Evolutionary conservation across 1,140 invertebrate species (phyloP).

Genomic region (Stegodyphus mimosarum): DNA sequence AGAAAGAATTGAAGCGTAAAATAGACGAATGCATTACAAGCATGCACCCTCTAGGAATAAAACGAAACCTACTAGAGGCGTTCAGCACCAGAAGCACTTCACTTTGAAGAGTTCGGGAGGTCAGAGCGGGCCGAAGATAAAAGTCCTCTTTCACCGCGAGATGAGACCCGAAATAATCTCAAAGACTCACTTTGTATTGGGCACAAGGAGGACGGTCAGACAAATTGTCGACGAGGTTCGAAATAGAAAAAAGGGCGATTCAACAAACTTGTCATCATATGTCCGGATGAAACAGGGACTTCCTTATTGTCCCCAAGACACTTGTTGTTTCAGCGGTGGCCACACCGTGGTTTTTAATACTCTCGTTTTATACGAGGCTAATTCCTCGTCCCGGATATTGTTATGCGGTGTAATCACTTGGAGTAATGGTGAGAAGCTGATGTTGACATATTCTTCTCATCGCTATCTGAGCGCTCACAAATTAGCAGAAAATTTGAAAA

Average conservation of each 20-base stretch:
- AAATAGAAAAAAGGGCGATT: constrained; percentile 22
- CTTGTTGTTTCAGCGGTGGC: constrained; percentile 4
- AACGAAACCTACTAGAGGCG: too few relatives aligned
- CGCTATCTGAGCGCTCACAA: background rate
- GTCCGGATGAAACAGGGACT: background rate
- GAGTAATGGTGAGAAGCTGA: background rate
- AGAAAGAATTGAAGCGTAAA: too few relatives aligned
- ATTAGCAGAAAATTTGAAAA: too few relatives aligned
- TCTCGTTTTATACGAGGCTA: background rate
- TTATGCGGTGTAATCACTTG: constrained; percentile 7
- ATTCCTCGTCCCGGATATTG: constrained; percentile 14
- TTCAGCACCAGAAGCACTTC: constrained; percentile 17
- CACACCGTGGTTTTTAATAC: background rate
- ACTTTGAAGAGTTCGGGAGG: constrained; percentile 31
- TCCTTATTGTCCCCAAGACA: constrained; percentile 41
- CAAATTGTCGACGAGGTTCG: constrained; percentile 21
- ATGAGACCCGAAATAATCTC: constrained; percentile 17
- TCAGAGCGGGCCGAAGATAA: constrained; percentile 38
- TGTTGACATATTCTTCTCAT: background rate
- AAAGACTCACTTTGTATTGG: constrained; percentile 43
- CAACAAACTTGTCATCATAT: constrained; percentile 26
- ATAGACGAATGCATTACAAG: too few relatives aligned
- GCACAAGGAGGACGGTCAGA: constrained; percentile 24
- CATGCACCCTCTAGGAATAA: too few relatives aligned
- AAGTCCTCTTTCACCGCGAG: constrained; percentile 36